Base-by-base conservation (phyloP, 2,888 invertebrate species). In the Tachina grossa region DNA sequence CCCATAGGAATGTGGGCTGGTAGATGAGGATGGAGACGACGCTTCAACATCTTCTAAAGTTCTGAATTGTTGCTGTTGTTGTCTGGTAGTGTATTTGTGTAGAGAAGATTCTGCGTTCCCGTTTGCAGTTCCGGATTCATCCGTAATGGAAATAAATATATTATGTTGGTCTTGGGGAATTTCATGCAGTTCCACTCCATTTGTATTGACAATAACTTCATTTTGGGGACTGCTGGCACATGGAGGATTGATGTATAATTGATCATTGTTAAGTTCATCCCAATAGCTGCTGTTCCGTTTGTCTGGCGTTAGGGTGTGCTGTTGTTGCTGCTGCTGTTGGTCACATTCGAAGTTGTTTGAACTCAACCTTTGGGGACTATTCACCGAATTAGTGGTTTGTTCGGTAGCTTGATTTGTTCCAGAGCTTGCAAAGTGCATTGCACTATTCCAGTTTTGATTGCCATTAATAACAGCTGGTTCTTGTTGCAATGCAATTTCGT, bases 91-190 rank as follows among this genome's bases (percentile, higher is more conserved):
- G 51, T 78, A 77, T 66, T 77, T 83, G n/a, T 83, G 72, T 11
- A 59, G 16, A 22, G 63, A 16, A 11, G 41, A 31, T 22, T 80
- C 79, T 1, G 45, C 10, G 19, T 10, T 43, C 9, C 16, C 59
- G 43, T 39, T 47, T 9, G 57, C 19, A 13, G 71, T 2, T 43
- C 4, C 51, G 4, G 75, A 13, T 47, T 84, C 84, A 61, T 80
- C 75, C 19, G 84, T 80, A 59, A 84, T 84, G 10, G 84, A 84
- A 65, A 84, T 84, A 14, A 84, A 80, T 9, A 84, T 84, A 80
- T 84, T 80, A 45, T 84, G 79, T 39, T 63, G 75, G 47, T 84
- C 79, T 45, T 75, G 69, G n/a, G 79, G 84, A 51, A 84, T 57
- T 59, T 84, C 84, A 9, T 80, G 75, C 4, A 84, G 45, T 51